Base-by-base conservation (phyloP, 2,797 vertebrate genomes). In the Pseudotriccus pelzelni region DNA sequence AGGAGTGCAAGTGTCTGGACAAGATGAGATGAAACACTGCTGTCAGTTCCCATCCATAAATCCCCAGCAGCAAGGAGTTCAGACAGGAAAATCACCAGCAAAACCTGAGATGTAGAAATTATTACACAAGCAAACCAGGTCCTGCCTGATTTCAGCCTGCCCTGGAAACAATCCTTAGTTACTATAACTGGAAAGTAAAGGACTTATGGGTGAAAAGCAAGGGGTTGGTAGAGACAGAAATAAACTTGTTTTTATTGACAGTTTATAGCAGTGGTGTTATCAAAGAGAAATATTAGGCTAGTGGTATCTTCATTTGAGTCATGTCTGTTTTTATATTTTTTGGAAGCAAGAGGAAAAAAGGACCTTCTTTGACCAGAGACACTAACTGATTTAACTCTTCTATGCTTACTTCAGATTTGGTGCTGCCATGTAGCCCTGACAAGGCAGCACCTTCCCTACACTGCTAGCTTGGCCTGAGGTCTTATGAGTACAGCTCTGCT, bases 221-320 rank as follows among this genome's bases (percentile, higher is more conserved):
- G 50, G 67, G 72, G 47, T 88, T 94, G 92, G 50, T 78, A 87
- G 69, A 95, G 70, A 93, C 83, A 94, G 91, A 91, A 95, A 93
- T 92, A 95, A 96, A 53, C 34, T 90, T 94, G 84, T 43, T 94
- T 82, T 97, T 94, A 90, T 78, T 93, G 88, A 94, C 67, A 89
- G 77, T 96, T 97, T 93, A 92, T 53, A 96, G 83, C 67, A 92
- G 81, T 64, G n/a, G 25, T 95, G 81, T 91, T 96, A 95, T 74
- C 95, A 94, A 96, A 96, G 67, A 95, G 85, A 95, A 97, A 96
- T 97, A 96, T 63, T 56, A 92, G 49, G 79, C 93, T 96, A 96
- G 91, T 84, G 87, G 67, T 87, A 95, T 93, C 95, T 94, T 97
- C 87, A 95, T 97, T 97, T 94, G 89, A 97, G 91, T 94, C 73